Percentiles rank a stretch among this genome's conserved stretches.
phyloP scores from a whole-genome alignment of 2,797 vertebrate species.

The Dicrostonyx torquatus region DNA sequence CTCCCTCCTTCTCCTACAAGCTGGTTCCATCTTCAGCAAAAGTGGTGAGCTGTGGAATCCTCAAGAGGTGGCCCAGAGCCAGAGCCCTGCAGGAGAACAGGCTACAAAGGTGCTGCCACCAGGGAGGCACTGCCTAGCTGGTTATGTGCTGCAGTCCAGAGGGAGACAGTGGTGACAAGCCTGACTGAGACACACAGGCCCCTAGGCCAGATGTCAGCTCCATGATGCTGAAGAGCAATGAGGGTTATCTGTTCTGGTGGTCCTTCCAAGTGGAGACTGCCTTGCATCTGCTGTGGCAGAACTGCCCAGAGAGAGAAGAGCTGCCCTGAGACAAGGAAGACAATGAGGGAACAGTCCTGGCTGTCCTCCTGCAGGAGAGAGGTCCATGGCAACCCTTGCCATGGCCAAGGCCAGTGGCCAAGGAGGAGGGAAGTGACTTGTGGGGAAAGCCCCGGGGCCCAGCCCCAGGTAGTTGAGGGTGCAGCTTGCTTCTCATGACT shows the following conservation, averaged over 20 bases:
- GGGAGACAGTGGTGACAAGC: fast-evolving
- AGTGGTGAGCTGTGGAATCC: conserved; percentile 32
- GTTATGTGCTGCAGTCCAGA: neutral
- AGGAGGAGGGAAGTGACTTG: neutral
- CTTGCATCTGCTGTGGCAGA: neutral
- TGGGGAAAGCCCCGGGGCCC: neutral
- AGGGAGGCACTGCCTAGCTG: neutral
- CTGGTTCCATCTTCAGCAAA: conserved; percentile 1
- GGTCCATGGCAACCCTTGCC: too few relatives aligned
- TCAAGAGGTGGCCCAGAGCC: neutral
- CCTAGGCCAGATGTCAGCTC: neutral
- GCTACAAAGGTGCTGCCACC: neutral
- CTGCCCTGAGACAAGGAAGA: neutral
- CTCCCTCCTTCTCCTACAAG: neutral
- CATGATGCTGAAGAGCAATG: neutral
- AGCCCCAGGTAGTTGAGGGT: neutral
- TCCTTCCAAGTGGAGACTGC: neutral
- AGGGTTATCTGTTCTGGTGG: neutral
- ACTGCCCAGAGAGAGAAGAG: neutral
- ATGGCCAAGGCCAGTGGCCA: fast-evolving
- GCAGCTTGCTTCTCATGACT: neutral
- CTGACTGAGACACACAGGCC: neutral
- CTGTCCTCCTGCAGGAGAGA: neutral
- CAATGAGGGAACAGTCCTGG: fast-evolving
- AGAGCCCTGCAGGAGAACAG: neutral